These are phyloP conservation scores for Pristionchus mayeri DNA, from an alignment of 2,888 invertebrate genomes.

Conservation along the genomic window DNA sequence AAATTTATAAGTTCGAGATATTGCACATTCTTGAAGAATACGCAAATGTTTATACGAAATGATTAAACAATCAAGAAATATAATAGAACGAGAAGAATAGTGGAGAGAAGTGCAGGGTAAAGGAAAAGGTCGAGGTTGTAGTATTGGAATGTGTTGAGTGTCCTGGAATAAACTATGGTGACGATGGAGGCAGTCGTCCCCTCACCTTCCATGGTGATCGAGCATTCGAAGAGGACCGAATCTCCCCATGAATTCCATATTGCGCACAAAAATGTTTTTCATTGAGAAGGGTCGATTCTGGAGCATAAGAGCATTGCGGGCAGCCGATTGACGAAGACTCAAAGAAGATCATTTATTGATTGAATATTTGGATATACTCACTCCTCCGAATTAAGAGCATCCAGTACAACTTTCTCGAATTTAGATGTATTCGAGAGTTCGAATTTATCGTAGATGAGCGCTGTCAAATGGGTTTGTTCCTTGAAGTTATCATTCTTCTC, in stretches of 20 bases:
- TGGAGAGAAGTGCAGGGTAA: background rate
- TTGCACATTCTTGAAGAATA: too few species aligned
- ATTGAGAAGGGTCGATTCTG: conserved; percentile 18
- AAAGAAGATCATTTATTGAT: background rate
- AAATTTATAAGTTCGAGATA: background rate
- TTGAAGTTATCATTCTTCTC: background rate
- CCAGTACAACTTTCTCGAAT: background rate
- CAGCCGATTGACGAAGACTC: background rate
- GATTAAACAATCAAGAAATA: too few species aligned
- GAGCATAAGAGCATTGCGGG: background rate
- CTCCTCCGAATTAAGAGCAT: background rate
- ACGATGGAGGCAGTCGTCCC: background rate
- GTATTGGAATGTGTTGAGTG: background rate
- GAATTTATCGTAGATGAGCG: conserved; percentile 8
- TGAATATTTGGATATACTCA: background rate
- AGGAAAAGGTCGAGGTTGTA: conserved; percentile 11
- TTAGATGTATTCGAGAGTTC: background rate
- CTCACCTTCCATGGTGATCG: conserved; percentile 43
- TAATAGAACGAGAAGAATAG: background rate
- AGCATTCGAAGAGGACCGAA: conserved; percentile 15
- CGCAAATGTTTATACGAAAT: too few species aligned
- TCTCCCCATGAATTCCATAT: conserved; percentile 39
- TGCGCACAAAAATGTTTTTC: conserved; percentile 21
- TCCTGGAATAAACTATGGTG: background rate
- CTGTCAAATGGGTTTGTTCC: background rate